These are phyloP conservation scores for Agonopterix heracliana DNA, from an alignment of 2,888 invertebrate genomes.

Conservation along the genomic window DNA sequence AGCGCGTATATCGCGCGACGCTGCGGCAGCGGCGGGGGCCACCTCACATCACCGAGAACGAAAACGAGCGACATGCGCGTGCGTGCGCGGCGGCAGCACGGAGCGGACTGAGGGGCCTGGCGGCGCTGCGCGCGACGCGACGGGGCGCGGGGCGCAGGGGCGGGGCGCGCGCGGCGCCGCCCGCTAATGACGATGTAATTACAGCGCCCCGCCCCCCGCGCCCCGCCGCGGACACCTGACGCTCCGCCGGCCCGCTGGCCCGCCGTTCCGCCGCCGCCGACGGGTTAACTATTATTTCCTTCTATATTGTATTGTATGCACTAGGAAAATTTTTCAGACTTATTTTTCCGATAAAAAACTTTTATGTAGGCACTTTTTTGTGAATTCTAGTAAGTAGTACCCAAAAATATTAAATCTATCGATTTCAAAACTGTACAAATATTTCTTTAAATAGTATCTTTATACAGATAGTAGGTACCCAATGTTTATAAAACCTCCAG, in stretches of 20 bases:
- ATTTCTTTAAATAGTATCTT: too few species aligned
- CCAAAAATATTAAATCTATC: too few species aligned
- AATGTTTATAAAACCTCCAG: too few species aligned
- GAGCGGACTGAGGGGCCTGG: constrained; percentile 64
- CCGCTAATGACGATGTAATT: constrained; percentile 56
- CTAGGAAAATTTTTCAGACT: neutral
- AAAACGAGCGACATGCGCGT: constrained; percentile 77
- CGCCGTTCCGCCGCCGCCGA: constrained; percentile 16
- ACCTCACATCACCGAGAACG: constrained; percentile 69
- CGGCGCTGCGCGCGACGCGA: constrained; percentile 54
- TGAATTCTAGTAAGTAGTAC: too few species aligned
- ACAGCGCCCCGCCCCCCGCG: constrained; percentile 41
- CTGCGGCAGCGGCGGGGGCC: constrained; percentile 72
- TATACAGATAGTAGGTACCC: too few species aligned
- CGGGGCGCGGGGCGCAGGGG: constrained; percentile 48
- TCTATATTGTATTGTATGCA: neutral
- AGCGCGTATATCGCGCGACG: constrained; percentile 67
- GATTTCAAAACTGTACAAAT: too few species aligned
- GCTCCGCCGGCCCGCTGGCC: constrained; percentile 17
- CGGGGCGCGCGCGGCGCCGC: constrained; percentile 35
- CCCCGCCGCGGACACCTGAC: constrained; percentile 15
- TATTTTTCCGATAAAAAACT: neutral
- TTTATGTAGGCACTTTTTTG: neutral
- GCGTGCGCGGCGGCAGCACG: constrained; percentile 75
- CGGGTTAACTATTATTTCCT: neutral